Base-by-base conservation (phyloP, 2,113 vertebrate genomes). In the Paralichthys olivaceus region DNA sequence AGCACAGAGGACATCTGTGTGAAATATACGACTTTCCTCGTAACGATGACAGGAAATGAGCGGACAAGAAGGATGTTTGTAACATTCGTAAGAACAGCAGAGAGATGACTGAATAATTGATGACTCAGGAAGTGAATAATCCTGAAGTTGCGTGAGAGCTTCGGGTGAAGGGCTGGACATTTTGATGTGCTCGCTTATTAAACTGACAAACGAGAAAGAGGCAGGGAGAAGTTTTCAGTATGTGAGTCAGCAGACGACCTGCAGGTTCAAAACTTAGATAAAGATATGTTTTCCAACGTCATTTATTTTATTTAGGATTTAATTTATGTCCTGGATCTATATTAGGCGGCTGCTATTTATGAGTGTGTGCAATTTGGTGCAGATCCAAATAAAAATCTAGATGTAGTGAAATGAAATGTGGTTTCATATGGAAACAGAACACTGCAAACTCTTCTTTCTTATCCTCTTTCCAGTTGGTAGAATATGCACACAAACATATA, bases 31-130 rank as follows among this genome's bases (percentile, higher is more conserved):
- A 23, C 20, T 53, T 59, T 14, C 17, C 49, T 66, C 0, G 4
- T 63, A 45, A 19, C 15, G 2, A 34, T 43, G 8, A 74, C 43
- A 22, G 12, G 1, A 22, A 70, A n/a, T 43, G 37, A 77, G 37
- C 37, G 9, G 37, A 13, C 11, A 3, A 2, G 37, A 85, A 11
- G 9, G 63, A 84, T 81, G 78, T 63, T 63, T 61, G 53, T 83
- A 72, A 84, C 81, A 75, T 85, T 61, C 43, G 40, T 65, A 72
- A 73, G 54, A 75, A 83, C 87, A 78, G 70, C 79, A 61, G 55
- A 80, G 58, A 70, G 32, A 28, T 60, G 73, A 5, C 57, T 88
- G 77, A 90, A 90, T 91, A 85, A 88, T 88, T 79, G 81, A 92
- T 92, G 86, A 84, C 72, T 80, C 49, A 60, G 78, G 37, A 82